Evolutionary conservation across 1,140 invertebrate genomes (phyloP).

Genomic region (Cydia amplana): DNA sequence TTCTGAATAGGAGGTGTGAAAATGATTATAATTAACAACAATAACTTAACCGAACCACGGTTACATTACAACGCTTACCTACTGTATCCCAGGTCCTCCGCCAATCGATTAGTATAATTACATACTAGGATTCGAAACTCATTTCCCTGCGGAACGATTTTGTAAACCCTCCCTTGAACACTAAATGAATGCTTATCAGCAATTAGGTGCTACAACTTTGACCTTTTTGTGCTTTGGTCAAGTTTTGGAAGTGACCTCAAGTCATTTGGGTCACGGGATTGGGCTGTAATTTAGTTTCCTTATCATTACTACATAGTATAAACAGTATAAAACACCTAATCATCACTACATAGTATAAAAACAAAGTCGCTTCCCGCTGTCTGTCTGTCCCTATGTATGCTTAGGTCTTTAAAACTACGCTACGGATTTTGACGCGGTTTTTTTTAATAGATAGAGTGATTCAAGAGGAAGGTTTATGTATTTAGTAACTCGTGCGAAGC

Average conservation of each 20-base stretch:
- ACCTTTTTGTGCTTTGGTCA: constrained; percentile 9
- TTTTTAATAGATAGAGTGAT: too few relatives aligned
- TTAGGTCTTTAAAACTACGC: too few relatives aligned
- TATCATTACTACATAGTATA: too few relatives aligned
- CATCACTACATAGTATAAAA: too few relatives aligned
- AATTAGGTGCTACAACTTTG: constrained; percentile 11
- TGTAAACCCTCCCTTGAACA: not conserved
- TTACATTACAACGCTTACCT: not conserved
- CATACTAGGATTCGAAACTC: constrained; percentile 31
- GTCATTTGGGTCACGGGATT: not conserved
- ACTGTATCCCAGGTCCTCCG: not conserved
- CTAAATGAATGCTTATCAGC: constrained; percentile 24
- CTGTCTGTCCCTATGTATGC: too few relatives aligned
- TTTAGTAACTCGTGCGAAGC: too few relatives aligned
- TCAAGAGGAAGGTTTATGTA: too few relatives aligned
- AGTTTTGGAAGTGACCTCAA: not conserved
- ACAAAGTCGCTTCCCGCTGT: too few relatives aligned
- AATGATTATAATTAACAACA: too few relatives aligned
- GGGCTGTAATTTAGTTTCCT: not conserved
- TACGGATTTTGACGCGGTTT: too few relatives aligned
- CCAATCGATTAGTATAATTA: constrained; percentile 29
- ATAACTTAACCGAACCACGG: not conserved
- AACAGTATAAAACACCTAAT: too few relatives aligned
- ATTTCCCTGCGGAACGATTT: constrained; percentile 25
- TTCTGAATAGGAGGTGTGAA: too few relatives aligned